These are phyloP conservation scores for Muntiacus muntjak DNA, from an alignment of 2,113 vertebrate species.

Conservation along the genomic window DNA sequence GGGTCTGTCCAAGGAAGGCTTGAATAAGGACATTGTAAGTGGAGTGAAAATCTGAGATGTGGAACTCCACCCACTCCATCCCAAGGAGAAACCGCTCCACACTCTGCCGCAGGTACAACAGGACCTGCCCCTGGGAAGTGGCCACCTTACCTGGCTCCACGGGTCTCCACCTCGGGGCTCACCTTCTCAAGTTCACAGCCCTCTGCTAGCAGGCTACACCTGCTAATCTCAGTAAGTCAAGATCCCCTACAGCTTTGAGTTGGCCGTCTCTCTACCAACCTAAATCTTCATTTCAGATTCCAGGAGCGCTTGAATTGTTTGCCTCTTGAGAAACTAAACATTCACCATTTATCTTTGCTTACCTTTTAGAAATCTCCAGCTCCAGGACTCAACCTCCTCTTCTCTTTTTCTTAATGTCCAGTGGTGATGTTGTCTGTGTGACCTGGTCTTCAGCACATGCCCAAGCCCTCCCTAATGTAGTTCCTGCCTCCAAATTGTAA, in stretches of 20 bases:
- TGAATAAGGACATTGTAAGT: not conserved
- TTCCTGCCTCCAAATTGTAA: not conserved
- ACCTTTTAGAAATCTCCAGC: not conserved
- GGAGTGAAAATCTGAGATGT: not conserved
- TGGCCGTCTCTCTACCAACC: not conserved
- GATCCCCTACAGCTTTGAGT: not conserved
- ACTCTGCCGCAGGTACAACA: not conserved
- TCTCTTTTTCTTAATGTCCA: not conserved
- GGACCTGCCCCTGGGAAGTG: not conserved
- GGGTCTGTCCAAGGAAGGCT: not conserved
- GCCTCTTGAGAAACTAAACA: not conserved
- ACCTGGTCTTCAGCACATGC: not conserved
- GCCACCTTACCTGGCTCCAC: not conserved
- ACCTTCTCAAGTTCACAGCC: not conserved
- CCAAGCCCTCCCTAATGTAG: not conserved
- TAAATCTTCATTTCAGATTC: not conserved
- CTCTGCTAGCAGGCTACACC: not conserved
- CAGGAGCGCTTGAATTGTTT: not conserved
- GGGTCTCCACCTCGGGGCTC: not conserved
- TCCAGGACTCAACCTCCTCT: not conserved
- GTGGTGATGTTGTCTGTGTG: not conserved
- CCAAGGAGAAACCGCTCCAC: not conserved
- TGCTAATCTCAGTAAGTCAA: not conserved
- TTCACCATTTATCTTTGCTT: not conserved
- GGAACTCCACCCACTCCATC: not conserved